These are phyloP conservation scores for Platysternon megacephalum DNA, from an alignment of 2,113 vertebrate genomes.

Conservation along the genomic window DNA sequence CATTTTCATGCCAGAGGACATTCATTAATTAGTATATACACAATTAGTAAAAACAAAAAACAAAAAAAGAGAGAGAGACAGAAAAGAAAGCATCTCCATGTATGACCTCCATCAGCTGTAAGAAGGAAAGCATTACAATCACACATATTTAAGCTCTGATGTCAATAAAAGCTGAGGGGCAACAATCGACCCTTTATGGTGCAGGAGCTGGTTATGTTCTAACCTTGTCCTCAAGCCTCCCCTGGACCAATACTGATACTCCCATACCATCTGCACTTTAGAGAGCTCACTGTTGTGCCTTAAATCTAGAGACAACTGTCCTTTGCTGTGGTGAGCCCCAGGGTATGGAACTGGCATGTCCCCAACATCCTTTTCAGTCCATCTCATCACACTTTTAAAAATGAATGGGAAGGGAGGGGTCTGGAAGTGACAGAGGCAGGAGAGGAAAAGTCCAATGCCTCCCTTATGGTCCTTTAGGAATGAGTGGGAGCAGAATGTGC, in stretches of 20 bases:
- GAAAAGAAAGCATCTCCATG: conserved; percentile 24
- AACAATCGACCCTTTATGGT: neutral
- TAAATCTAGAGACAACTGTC: neutral
- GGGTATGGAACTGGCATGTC: neutral
- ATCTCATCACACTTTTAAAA: neutral
- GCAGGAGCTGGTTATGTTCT: neutral
- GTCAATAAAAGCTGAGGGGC: neutral
- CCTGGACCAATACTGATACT: neutral
- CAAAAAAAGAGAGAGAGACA: neutral
- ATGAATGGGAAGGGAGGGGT: neutral
- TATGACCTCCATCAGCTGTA: neutral
- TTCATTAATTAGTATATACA: conserved; percentile 56
- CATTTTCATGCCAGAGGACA: conserved; percentile 37
- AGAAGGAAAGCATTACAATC: conserved; percentile 19
- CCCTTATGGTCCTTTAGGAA: neutral
- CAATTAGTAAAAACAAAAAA: conserved; percentile 53
- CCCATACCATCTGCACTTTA: neutral
- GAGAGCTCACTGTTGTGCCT: neutral
- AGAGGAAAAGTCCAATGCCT: neutral
- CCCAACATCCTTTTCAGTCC: neutral
- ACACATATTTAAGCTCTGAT: conserved; percentile 38
- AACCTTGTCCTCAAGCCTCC: neutral
- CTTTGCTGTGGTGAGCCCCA: accelerated
- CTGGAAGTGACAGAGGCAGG: conserved; percentile 2
- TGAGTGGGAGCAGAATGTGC: neutral